Percentiles rank a stretch among this genome's conserved stretches.
phyloP scores from a whole-genome alignment of 2,113 vertebrate species.

The Gorilla gorilla region DNA sequence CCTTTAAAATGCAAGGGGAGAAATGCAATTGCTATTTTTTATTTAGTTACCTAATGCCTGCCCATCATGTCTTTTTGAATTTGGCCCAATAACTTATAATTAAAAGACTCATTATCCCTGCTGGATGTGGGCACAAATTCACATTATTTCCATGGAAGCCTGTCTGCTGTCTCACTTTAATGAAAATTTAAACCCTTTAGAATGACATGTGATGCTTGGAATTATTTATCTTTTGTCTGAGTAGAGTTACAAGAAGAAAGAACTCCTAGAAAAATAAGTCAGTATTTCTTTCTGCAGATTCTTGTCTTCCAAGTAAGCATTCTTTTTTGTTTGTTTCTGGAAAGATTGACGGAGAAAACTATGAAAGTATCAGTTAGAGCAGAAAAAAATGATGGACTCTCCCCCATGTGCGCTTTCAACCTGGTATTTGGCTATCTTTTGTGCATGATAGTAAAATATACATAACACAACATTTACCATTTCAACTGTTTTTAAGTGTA shows the following conservation, averaged over 20 bases:
- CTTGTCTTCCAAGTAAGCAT: background rate
- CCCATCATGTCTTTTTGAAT: conserved; percentile 75
- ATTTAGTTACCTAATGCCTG: conserved; percentile 77
- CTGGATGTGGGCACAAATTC: conserved; percentile 69
- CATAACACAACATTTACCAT: background rate
- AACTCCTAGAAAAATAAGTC: background rate
- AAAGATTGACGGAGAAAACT: background rate
- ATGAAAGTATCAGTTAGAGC: background rate
- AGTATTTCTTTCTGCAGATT: background rate
- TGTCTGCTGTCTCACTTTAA: conserved; percentile 71
- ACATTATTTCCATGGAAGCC: conserved; percentile 70
- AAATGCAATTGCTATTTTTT: conserved; percentile 77
- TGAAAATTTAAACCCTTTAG: conserved; percentile 77
- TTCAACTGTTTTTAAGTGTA: background rate
- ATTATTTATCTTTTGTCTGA: conserved; percentile 70
- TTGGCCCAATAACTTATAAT: conserved; percentile 75
- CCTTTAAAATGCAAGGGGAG: conserved; percentile 70
- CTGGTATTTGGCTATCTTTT: background rate
- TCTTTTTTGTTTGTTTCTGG: background rate
- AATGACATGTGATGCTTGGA: conserved; percentile 60
- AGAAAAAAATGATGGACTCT: background rate
- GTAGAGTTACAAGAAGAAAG: conserved; percentile 25
- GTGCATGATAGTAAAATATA: background rate
- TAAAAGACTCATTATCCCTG: conserved; percentile 76
- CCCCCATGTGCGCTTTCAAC: background rate